phyloP scores from a whole-genome alignment of 2,113 vertebrate genomes.

The Corythornis vintsioides region DNA sequence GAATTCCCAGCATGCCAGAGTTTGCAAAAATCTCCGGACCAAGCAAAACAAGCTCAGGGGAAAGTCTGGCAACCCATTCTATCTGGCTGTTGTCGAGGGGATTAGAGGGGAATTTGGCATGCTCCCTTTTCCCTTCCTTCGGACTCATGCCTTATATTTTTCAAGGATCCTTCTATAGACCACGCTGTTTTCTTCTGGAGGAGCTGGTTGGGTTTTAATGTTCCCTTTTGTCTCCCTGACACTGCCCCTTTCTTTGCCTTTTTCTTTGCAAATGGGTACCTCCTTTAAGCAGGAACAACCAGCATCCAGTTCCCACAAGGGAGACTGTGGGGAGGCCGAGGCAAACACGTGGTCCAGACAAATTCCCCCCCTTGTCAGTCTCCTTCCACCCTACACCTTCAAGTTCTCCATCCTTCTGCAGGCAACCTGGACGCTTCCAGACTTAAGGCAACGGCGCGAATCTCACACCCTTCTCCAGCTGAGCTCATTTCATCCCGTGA shows the following conservation, averaged over 20 bases:
- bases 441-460: background rate
- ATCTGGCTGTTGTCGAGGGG: conserved; percentile 45
- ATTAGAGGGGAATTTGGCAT: conserved; percentile 65
- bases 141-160: conserved; percentile 31
- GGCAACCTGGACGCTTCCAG: background rate
- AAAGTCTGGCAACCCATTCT: conserved; percentile 26
- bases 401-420: background rate
- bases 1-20: conserved; percentile 36
- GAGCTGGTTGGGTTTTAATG: conserved; percentile 28
- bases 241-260: background rate
- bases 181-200: conserved; percentile 23
- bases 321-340: background rate
- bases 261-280: background rate
- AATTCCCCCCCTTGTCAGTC: background rate
- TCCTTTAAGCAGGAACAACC: conserved; percentile 9
- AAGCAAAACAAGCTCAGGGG: conserved; percentile 43
- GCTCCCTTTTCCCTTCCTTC: conserved; percentile 35
- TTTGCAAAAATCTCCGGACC: conserved; percentile 43
- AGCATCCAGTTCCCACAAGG: background rate
- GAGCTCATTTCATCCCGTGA: background rate
- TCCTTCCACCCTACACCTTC: background rate
- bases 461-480: background rate
- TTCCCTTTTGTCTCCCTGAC: conserved; percentile 53
- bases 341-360: accelerated
- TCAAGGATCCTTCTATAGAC: conserved; percentile 36